phyloP scores from a whole-genome alignment of 2,113 vertebrate species.

The Rhombomys opimus region DNA sequence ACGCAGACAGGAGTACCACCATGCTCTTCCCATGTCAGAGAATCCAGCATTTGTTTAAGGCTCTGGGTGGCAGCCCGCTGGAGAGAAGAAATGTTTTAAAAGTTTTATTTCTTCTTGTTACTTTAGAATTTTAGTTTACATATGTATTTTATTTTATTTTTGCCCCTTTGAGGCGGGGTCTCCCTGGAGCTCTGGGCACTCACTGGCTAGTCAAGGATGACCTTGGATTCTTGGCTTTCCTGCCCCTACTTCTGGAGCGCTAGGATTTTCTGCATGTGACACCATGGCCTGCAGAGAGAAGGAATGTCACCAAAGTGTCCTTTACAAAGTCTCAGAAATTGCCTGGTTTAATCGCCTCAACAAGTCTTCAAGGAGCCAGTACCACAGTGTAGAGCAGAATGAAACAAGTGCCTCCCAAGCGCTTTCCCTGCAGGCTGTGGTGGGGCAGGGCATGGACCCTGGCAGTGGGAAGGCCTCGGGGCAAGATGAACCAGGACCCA shows the following conservation, averaged over 20 bases:
- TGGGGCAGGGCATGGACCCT: neutral
- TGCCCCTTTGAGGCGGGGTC: neutral
- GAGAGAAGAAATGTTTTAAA: neutral
- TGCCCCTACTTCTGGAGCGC: neutral
- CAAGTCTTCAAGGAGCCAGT: neutral
- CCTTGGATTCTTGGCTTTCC: neutral
- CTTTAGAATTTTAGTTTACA: neutral
- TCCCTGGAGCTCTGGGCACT: neutral
- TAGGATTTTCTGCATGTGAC: neutral
- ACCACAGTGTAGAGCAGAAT: neutral
- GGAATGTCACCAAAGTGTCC: neutral
- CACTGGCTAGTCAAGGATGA: neutral
- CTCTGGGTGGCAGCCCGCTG: neutral
- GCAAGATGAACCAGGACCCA: neutral
- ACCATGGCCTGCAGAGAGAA: neutral
- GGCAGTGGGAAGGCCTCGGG: neutral
- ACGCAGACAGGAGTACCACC: neutral
- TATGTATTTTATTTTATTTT: neutral
- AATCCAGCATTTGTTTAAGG: constrained; percentile 6
- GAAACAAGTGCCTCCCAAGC: neutral
- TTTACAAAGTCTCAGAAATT: constrained; percentile 1
- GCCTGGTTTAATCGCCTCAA: constrained; percentile 28
- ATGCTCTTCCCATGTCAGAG: neutral
- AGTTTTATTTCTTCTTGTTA: neutral
- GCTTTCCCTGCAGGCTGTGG: neutral